Conservation (phyloP, 2,113 vertebrate genomes). For the Chaenogobius annularis region DNA sequence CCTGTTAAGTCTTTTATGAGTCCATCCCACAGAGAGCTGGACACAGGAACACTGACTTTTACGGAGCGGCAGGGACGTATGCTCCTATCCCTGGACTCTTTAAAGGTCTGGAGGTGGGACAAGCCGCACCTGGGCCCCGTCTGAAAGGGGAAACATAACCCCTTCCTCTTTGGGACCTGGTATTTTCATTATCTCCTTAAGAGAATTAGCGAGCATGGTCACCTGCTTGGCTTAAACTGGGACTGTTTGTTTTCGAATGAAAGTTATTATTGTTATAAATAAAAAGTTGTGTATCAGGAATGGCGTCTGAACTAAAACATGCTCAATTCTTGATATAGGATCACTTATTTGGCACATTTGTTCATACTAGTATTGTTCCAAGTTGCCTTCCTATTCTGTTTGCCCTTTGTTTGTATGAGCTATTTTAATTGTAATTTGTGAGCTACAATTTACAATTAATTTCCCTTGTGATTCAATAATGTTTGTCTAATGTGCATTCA, state of each 20-base stretch:
- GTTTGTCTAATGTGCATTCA: too few relatives aligned
- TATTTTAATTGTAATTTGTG: neutral
- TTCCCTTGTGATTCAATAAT: too few relatives aligned
- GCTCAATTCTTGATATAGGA: neutral
- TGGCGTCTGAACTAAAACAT: neutral
- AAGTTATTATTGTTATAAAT: neutral
- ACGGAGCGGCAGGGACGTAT: conserved; percentile 48
- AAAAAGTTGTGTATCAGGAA: neutral
- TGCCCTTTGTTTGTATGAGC: neutral
- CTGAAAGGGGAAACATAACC: conserved; percentile 33
- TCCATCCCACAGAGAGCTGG: conserved; percentile 41
- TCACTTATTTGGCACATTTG: too few relatives aligned
- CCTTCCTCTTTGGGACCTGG: conserved; percentile 15
- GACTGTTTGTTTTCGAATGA: neutral
- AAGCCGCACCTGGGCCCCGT: conserved; percentile 45
- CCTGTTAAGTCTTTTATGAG: conserved; percentile 61
- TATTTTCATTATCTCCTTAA: neutral
- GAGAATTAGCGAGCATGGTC: neutral
- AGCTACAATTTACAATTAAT: too few relatives aligned
- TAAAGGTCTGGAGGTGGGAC: conserved; percentile 44
- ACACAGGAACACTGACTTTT: conserved; percentile 43
- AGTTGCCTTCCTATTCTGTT: neutral
- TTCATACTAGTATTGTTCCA: too few relatives aligned
- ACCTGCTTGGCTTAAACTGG: neutral
- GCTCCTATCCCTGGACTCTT: conserved; percentile 45